A percentile compares a stretch with the other conserved stretches of the same genome.
phyloP scores from a whole-genome alignment of 2,113 vertebrate genomes.

The Pelusios castaneus region DNA sequence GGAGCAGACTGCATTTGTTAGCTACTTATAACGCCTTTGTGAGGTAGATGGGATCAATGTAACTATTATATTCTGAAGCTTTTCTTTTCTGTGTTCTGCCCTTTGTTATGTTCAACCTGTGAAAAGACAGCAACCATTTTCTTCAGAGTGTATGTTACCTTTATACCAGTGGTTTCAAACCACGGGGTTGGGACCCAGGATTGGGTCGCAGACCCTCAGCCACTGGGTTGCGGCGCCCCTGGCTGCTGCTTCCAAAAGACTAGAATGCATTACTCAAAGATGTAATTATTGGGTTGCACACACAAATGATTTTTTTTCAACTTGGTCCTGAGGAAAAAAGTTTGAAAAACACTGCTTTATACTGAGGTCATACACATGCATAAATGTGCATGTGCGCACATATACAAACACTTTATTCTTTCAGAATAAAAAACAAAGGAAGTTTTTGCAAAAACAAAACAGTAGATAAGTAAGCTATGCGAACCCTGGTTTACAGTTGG shows the following conservation, averaged over 20 bases:
- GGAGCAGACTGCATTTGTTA: background rate
- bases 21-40: background rate
- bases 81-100: background rate
- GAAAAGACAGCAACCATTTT: background rate
- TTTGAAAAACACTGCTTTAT: no score
- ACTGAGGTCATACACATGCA: background rate
- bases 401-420: background rate
- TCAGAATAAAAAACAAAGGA: background rate
- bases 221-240: no score
- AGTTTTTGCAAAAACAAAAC: background rate
- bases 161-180: no score
- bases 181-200: no score
- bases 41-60: background rate
- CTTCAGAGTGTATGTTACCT: background rate
- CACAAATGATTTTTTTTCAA: no score
- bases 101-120: background rate
- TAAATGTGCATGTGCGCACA: background rate
- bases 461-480: background rate
- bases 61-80: background rate
- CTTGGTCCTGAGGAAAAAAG: no score
- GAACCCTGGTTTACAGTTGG: background rate
- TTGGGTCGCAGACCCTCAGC: no score
- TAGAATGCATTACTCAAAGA: no score
- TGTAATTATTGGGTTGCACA: no score
- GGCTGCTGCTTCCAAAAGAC: no score